These are phyloP conservation scores for Athalia cordata DNA, from an alignment of 2,888 invertebrate genomes.

Conservation along the genomic window DNA sequence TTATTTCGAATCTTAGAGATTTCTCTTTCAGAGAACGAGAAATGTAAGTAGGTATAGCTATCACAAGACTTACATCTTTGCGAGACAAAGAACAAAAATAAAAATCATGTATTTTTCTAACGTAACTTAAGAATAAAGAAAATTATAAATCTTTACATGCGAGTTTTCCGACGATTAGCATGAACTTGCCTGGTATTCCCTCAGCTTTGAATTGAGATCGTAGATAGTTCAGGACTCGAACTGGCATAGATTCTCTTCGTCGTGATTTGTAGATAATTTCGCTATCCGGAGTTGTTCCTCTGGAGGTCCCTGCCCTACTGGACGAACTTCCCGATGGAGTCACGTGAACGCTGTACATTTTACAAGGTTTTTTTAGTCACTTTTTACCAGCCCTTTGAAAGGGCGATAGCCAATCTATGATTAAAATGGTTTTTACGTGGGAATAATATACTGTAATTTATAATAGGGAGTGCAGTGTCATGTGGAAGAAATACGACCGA, in stretches of 20 bases:
- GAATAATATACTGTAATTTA: background rate
- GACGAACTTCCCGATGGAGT: constrained; percentile 61
- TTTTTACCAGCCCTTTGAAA: background rate
- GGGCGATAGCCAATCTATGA: background rate
- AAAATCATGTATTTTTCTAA: constrained; percentile 19
- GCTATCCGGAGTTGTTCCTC: constrained; percentile 56
- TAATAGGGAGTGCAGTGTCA: background rate
- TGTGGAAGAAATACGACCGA: background rate
- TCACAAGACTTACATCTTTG: too few species aligned
- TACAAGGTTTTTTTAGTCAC: constrained; percentile 20
- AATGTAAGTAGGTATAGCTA: too few species aligned
- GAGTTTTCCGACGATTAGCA: too few species aligned
- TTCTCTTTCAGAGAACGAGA: too few species aligned
- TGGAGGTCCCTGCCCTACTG: constrained; percentile 59
- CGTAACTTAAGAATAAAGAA: constrained; percentile 6
- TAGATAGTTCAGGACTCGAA: constrained; percentile 65
- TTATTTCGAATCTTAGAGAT: too few species aligned
- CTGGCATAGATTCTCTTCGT: constrained; percentile 64
- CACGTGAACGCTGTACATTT: constrained; percentile 69
- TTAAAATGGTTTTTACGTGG: background rate
- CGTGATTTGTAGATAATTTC: constrained; percentile 61
- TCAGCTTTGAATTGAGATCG: constrained; percentile 64
- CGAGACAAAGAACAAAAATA: background rate
- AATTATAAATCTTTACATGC: constrained; percentile 6
- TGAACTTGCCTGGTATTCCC: constrained; percentile 59